Evolutionary conservation across 2,797 vertebrate genomes (phyloP), one percentile per base, ranked within the genome.

Genomic region (Karalla daura): DNA sequence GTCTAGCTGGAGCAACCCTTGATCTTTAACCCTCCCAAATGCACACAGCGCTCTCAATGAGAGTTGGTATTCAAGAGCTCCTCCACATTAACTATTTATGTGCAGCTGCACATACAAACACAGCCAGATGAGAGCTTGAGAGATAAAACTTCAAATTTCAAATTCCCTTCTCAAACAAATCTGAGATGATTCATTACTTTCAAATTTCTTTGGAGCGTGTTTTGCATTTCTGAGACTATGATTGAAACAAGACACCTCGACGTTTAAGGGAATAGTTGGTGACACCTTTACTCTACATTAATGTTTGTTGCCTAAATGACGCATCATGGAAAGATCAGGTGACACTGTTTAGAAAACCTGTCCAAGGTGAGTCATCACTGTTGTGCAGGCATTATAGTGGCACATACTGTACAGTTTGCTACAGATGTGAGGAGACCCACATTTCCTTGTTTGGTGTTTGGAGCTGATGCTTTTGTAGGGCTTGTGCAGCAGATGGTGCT

Each of bases 401-500:
- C 32, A 30, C 12, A 5, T 1, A 21, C 13, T 1, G 21, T 36
- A 5, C 11, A 8, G n/a, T 3, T 41, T 20, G n/a, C n/a, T n/a
- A n/a, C n/a, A 47, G 36, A 15, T 60, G 41, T 30, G 5, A 36
- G 18, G 6, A 24, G 23, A 30, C 2, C 40, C 27, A 13, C 21
- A 17, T 44, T 36, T 1, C 36, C 14, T 15, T 20, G 27, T 41
- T 2, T 2, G 1, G 11, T 24, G 23, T 60, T 52, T 46, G 15
- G 8, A 61, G 11, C 35, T 47, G 25, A 36, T 20, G 39, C 21
- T 20, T 50, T 28, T 21, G 25, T 25, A 3, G 9, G 2, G 18
- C 53, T 7, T 68, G 32, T 33, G 7, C 80, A 43, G 65, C 49
- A 89, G 84, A 56, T 80, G 82, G 81, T 12, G 78, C 70, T 76